Percentiles rank a stretch among this genome's conserved stretches.
phyloP scores from a whole-genome alignment of 2,113 vertebrate species.

The Nipponia nippon region DNA sequence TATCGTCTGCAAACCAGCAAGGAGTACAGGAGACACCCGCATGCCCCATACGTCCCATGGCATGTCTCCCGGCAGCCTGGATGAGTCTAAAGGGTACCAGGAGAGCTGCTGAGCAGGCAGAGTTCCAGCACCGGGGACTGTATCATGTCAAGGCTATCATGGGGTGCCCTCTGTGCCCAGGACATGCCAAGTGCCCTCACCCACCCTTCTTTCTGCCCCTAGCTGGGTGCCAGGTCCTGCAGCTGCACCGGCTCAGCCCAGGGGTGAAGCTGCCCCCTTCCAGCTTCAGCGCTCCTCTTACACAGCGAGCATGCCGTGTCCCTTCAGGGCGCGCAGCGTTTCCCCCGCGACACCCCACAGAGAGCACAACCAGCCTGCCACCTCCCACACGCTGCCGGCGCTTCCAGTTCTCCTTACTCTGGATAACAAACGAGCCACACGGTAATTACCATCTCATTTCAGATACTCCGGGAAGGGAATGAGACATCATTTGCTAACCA shows the following conservation, averaged over 20 bases:
- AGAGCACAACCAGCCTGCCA: background rate
- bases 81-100: background rate
- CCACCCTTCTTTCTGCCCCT: background rate
- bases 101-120: background rate
- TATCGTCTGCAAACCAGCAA: background rate
- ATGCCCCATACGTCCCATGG: accelerated
- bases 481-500: background rate
- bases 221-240: background rate
- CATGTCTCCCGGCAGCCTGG: background rate
- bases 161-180: background rate
- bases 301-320: accelerated
- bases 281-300: background rate
- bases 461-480: background rate
- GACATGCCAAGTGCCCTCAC: background rate
- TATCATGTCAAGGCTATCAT: background rate
- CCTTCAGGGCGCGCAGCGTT: accelerated
- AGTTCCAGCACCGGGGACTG: background rate
- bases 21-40: background rate
- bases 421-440: background rate
- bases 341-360: background rate
- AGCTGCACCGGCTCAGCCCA: background rate
- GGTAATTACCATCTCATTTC: background rate
- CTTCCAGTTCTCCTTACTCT: background rate
- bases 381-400: accelerated
- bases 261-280: background rate